Evolutionary conservation across 2,888 invertebrate genomes (phyloP), one percentile per base, ranked within the genome.

Genomic region (Acleris literana): DNA sequence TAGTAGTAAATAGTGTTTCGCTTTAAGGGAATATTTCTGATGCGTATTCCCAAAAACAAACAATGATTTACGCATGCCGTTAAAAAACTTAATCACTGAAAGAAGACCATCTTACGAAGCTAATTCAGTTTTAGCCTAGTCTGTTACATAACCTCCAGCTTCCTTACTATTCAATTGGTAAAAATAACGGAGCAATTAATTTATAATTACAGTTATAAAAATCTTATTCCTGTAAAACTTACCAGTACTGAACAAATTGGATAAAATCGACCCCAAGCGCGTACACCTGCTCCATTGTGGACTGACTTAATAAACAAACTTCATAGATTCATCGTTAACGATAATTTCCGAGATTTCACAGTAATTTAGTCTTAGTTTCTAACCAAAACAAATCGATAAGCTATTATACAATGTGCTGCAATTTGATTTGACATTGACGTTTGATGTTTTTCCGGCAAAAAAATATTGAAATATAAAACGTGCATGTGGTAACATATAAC

Each of bases 201-300:
- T 46, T 46, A 46, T 6, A n/a, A 6, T 17, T 46, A 46, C 17
- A 46, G 7, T 46, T 46, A 70, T 63, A 61, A 55, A 71, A 62
- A 52, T 57, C 29, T 52, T 48, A 56, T 61, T 57, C 66, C 61
- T 20, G 46, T 56, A 49, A 61, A 48, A 70, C 63, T 68, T 79
- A 90, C 90, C 88, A 83, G 44, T 86, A 72, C 69, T 91, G 91
- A 6, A 90, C 70, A 22, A 77, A 72, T 72, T 88, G 80, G 16
- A 90, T 90, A 54, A 80, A 79, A 4, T 77, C 68, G 0, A 91
- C 77, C 3, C 90, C 91, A 11, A 89, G 69, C 0, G 86, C 90
- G 78, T 90, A 87, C 0, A 91, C 49, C 52, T 82, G 84, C 69
- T 91, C 90, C 90, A 90, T 90, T 63, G 53, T 77, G 63, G 49